Evolutionary conservation across 2,888 invertebrate species (phyloP).

Genomic region (Rutpela maculata): DNA sequence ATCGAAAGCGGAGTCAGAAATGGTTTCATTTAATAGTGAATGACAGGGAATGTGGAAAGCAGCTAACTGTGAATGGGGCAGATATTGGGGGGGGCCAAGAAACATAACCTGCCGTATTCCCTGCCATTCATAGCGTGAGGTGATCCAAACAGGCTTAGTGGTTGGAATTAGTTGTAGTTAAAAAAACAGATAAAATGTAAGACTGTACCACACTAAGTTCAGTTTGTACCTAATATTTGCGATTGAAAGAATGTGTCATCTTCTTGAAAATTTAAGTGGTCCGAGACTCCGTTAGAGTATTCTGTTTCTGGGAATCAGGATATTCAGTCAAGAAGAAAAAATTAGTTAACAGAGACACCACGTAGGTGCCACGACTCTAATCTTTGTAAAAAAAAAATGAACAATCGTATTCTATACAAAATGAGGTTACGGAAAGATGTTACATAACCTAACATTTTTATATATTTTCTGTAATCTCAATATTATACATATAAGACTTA

Average conservation of each 20-base stretch:
- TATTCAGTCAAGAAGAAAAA: constrained; percentile 34
- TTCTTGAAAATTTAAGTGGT: constrained; percentile 26
- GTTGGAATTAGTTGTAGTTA: background rate
- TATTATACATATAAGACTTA: constrained; percentile 60
- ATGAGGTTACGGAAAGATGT: constrained; percentile 55
- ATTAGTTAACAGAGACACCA: constrained; percentile 60
- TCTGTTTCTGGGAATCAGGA: constrained; percentile 30
- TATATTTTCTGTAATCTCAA: constrained; percentile 55
- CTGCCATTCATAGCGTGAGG: no score
- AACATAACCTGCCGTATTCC: no score
- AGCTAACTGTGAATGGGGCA: no score
- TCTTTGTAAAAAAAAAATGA: constrained; percentile 60
- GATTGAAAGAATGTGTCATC: background rate
- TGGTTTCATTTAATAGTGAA: no score
- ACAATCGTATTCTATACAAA: constrained; percentile 64
- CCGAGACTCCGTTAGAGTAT: constrained; percentile 18
- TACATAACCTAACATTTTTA: constrained; percentile 52
- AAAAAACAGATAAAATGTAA: background rate
- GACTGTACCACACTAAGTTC: background rate
- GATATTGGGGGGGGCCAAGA: no score
- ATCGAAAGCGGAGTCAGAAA: no score
- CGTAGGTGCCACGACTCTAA: constrained; percentile 63
- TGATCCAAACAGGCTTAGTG: no score
- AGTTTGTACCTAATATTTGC: background rate
- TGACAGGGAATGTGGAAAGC: no score